Evolutionary conservation across 2,797 vertebrate species (phyloP), one percentile per base, ranked within the genome.

Genomic region (Rhinogobio ventralis): DNA sequence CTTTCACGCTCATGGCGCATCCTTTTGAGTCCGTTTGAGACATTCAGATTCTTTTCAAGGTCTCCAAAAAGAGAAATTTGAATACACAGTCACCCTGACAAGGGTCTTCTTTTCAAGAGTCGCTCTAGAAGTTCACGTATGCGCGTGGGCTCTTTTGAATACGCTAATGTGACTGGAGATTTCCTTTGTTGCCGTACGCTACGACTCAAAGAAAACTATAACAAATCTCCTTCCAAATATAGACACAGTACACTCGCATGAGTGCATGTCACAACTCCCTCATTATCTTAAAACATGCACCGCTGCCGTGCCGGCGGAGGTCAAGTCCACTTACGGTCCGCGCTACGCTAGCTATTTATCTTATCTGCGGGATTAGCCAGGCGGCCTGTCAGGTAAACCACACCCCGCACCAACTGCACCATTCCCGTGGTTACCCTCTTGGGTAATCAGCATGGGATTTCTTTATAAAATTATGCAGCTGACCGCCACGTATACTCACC

Each of bases 401-500:
- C 76, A 86, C 82, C 85, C 85, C 45, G 57, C 74, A 67, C 69
- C 71, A 81, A 88, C 73, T 68, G 66, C 51, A 60, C 68, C 46
- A 30, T 76, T 79, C 79, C 74, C 60, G 39, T 67, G n/a, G 73
- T 71, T 78, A 67, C 85, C 83, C 86, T 85, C 83, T 46, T 33
- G 88, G 88, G 87, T 89, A 89, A 89, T 89, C 85, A 88, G 87
- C 67, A 28, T 36, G 60, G 91, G 91, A 93, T 94, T 93, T 93
- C 93, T 91, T 91, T 90, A 93, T 90, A 92, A 92, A 93, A 94
- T 94, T 93, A 89, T 94, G 93, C 92, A 87, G 91, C 91, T 90
- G 87, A 94, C 92, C 94, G 91, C 88, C 93, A 91, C 89, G 90
- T 79, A 90, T 93, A 91, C 94, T 95, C 94, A 94, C 93, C 94